Evolutionary conservation across 2,888 invertebrate genomes (phyloP).

Genomic region (Strigamia maritima): DNA sequence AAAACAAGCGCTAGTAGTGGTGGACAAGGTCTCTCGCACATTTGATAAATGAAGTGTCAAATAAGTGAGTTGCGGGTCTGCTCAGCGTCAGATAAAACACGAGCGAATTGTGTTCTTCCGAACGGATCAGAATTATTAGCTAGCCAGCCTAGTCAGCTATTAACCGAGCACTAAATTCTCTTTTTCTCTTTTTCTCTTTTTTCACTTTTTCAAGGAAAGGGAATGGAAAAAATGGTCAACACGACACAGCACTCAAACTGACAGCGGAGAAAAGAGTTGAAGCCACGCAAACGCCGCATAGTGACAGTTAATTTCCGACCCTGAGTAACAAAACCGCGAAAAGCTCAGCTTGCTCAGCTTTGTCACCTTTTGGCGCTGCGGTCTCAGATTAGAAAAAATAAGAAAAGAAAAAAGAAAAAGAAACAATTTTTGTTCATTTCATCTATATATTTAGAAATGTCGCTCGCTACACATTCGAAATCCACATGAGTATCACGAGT

Average conservation of each 20-base stretch:
- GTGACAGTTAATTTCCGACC: constrained; percentile 34
- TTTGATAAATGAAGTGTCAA: constrained; percentile 25
- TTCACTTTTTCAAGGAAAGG: neutral
- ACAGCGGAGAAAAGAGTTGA: neutral
- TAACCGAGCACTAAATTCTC: neutral
- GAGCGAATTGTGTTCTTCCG: neutral
- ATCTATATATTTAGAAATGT: too few relatives aligned
- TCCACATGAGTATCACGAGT: too few relatives aligned
- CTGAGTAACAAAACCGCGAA: constrained; percentile 16
- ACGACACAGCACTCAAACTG: neutral
- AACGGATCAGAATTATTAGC: neutral
- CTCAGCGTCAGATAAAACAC: neutral
- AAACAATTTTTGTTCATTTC: too few relatives aligned
- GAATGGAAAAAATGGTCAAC: neutral
- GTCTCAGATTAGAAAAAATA: neutral
- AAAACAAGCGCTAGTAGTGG: neutral
- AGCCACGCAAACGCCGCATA: constrained; percentile 14
- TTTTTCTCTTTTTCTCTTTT: neutral
- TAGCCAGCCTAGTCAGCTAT: neutral
- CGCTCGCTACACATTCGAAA: too few relatives aligned
- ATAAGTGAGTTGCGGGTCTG: neutral
- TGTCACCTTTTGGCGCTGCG: constrained; percentile 4
- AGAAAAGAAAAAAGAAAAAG: neutral
- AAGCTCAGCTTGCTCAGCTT: neutral
- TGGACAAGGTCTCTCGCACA: neutral